Percentiles rank a stretch among this genome's conserved stretches.
Evolutionary conservation across 2,797 vertebrate genomes (phyloP).

Genomic region (Adelosebastes latens): DNA sequence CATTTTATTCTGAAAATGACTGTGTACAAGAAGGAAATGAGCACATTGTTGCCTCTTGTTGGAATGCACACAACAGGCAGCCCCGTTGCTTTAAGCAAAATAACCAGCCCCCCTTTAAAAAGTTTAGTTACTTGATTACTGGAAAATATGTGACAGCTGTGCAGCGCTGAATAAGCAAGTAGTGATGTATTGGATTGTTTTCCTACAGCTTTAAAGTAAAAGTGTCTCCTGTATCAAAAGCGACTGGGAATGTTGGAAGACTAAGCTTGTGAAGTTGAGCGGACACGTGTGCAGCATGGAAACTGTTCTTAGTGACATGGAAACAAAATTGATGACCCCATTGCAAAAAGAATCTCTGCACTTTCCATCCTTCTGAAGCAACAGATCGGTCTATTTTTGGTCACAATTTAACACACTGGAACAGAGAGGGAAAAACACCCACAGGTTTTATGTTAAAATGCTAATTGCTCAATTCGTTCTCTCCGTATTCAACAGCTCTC

Average conservation of each 20-base stretch:
- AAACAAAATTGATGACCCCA: conserved; percentile 50
- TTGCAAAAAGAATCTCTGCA: conserved; percentile 11
- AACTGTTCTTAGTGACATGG: conserved; percentile 61
- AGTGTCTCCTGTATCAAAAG: conserved; percentile 25
- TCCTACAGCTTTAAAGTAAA: conserved; percentile 34
- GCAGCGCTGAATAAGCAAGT: conserved; percentile 27
- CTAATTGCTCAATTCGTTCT: neutral
- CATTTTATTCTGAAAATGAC: neutral
- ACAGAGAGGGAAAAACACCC: neutral
- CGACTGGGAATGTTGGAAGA: neutral
- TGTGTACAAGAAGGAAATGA: neutral
- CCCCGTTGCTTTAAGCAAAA: neutral
- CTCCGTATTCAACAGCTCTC: neutral
- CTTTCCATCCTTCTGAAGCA: conserved; percentile 34
- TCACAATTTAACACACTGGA: neutral
- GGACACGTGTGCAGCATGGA: conserved; percentile 70
- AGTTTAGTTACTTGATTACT: conserved; percentile 37
- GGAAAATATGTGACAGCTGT: conserved; percentile 74
- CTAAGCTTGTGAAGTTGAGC: conserved; percentile 14
- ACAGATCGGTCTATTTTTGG: conserved; percentile 15
- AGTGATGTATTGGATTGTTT: neutral
- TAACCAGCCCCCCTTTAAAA: neutral
- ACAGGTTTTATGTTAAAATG: neutral
- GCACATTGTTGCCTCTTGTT: conserved; percentile 1
- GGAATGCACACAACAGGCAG: conserved; percentile 10